Conservation (phyloP, 1,140 invertebrate genomes). For the Drosophila burlai region DNA sequence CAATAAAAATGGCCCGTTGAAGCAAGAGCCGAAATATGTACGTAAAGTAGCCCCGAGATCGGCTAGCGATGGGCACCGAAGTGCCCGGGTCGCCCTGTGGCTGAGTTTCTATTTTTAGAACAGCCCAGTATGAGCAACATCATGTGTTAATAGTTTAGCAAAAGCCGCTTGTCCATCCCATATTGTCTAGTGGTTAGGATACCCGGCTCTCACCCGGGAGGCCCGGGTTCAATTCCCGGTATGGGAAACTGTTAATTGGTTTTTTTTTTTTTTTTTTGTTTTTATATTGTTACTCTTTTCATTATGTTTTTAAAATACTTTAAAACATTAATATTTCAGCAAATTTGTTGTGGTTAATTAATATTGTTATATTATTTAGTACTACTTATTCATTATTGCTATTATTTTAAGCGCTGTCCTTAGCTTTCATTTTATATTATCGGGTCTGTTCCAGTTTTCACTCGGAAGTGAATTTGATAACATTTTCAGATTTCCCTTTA, state of each 20-base stretch:
- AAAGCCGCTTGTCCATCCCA: conserved; percentile 70
- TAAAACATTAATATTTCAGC: no score
- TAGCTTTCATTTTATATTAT: neutral
- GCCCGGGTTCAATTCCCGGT: conserved; percentile 94
- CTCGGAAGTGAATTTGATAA: no score
- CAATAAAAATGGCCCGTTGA: neutral
- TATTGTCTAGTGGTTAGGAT: conserved; percentile 93
- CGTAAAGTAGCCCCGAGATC: neutral
- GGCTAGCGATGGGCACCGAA: neutral
- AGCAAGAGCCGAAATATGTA: neutral
- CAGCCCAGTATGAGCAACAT: no score
- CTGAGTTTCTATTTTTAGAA: conserved; percentile 11
- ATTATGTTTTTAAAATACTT: no score
- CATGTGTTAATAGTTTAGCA: neutral
- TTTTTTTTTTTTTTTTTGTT: neutral
- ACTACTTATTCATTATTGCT: no score
- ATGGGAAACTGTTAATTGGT: conserved; percentile 87
- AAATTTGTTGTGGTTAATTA: no score
- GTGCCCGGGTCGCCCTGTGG: conserved; percentile 11
- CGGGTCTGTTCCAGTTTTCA: no score
- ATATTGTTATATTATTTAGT: neutral
- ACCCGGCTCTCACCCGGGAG: conserved; percentile 93
- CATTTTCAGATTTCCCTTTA: no score
- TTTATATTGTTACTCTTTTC: no score
- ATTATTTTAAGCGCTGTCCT: neutral